Base-by-base conservation (phyloP, 2,113 vertebrate genomes). In the Saccopteryx bilineata region DNA sequence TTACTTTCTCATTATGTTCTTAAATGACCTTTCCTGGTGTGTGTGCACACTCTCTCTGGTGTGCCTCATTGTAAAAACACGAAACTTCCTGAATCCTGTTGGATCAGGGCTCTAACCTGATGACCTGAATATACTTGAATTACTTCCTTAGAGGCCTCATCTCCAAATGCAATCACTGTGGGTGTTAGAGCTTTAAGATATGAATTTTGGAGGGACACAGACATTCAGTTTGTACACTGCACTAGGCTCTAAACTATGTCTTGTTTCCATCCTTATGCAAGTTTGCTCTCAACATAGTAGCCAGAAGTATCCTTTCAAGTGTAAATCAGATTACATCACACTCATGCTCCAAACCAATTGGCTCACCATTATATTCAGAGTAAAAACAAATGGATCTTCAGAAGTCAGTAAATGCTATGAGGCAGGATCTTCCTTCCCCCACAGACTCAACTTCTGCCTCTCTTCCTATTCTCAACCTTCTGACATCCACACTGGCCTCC, bases 391-490 rank as follows among this genome's bases (percentile, higher is more conserved):
- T 66, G 50, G 4, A 7, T 56, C 26, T 39, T 69, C 7, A 56
- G 46, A 93, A 90, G 65, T 82, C n/a, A 56, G 0, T 15, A 58
- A 78, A 18, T 69, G 3, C 5, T 33, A 11, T 23, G 24, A 4
- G 52, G 0, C 7, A 14, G 33, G 48, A 46, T 17, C 6, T 89
- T 7, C 39, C 5, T 63, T 79, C 7, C 12, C 7, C 3, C 48
- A 5, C 46, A 69, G 24, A 7, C 7, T 86, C 60, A 48, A 18
- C 7, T 31, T 80, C 66, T 81, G 14, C 15, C 66, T 1, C 23
- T 5, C 5, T 39, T 54, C 19, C 33, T 9, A 10, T n/a, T 3
- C 9, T 74, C 23, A 3, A 0, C 5, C 12, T 63, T 50, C 9
- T 71, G 2, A 69, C 7, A 52, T 85, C 10, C 11, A 58, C 23